Base-by-base conservation (phyloP, 2,888 invertebrate genomes). In the Caradrina kadenii region DNA sequence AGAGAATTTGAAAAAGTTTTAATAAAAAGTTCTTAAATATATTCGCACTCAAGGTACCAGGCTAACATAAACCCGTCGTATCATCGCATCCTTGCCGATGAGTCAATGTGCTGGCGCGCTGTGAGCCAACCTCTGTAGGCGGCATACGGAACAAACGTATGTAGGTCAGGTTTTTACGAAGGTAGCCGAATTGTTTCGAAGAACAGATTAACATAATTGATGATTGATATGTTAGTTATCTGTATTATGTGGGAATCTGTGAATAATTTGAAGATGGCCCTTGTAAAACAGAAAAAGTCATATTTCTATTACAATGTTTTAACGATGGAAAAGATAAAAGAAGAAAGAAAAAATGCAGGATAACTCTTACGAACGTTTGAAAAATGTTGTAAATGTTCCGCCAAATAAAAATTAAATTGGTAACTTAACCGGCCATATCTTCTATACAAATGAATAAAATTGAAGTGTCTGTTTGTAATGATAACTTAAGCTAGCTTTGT, bases 71-170 rank as follows among this genome's bases (percentile, higher is more conserved):
- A 48, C 81, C 66, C 42, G 64, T 59, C 53, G 54, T 56, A 64
- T 72, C 64, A 54, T 62, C 66, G 53, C 66, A 77, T 79, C 78
- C 72, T 79, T 70, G 68, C 45, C 45, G 68, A 63, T 87, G 87
- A 87, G 80, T 87, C 87, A 87, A 74, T 60, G 52, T 63, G 69
- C 76, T 77, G 71, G 78, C 83, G 76, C 76, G 86, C 68, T 60
- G 55, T 74, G 79, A 64, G 73, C 71, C 70, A 69, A 71, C 76
- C 63, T 42, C 63, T n/a, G 79, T 87, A 73, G 85, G 87, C 73
- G 85, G 74, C 69, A 72, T 56, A 73, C 81, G 83, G 81, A 83
- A 87, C 74, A 79, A 13, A 69, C 72, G 69, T 77, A 83, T 85
- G 79, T 83, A 75, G 83, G 85, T 85, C 83, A 83, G 76, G 62